Conservation (phyloP, 2,113 vertebrate species). For the Rattus rattus region DNA sequence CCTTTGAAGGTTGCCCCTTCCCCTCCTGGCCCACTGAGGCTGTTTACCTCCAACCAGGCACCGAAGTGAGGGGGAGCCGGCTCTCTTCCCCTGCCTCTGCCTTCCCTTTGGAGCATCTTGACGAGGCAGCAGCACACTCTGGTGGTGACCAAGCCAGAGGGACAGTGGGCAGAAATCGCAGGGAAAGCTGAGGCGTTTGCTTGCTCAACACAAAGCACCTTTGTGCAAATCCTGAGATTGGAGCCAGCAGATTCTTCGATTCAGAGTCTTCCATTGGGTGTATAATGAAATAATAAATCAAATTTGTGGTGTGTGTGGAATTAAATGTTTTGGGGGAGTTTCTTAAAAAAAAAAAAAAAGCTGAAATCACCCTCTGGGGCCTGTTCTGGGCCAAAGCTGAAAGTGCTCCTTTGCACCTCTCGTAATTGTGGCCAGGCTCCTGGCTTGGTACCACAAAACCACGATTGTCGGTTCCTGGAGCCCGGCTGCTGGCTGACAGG, state of each 20-base stretch:
- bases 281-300: slow-evolving; percentile 87
- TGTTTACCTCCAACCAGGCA: slow-evolving; percentile 64
- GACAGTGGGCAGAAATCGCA: neutral
- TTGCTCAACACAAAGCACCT: slow-evolving; percentile 72
- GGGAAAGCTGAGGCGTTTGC: neutral
- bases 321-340: slow-evolving; percentile 82
- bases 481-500: slow-evolving; percentile 71
- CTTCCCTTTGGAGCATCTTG: neutral
- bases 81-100: neutral
- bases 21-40: slow-evolving; percentile 47
- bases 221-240: slow-evolving; percentile 63
- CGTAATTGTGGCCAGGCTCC: slow-evolving; percentile 85
- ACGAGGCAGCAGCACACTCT: slow-evolving; percentile 70
- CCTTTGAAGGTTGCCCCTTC: slow-evolving; percentile 69
- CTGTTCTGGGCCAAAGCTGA: slow-evolving; percentile 85
- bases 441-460: slow-evolving; percentile 87
- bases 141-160: slow-evolving; percentile 57
- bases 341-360: slow-evolving; percentile 62
- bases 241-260: slow-evolving; percentile 72
- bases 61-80: neutral
- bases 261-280: slow-evolving; percentile 81
- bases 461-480: slow-evolving; percentile 73
- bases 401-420: slow-evolving; percentile 80
- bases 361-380: slow-evolving; percentile 87
- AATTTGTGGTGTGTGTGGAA: slow-evolving; percentile 85